These are phyloP conservation scores for Epinotia demarniana DNA, from an alignment of 2,888 invertebrate species.

Conservation along the genomic window DNA sequence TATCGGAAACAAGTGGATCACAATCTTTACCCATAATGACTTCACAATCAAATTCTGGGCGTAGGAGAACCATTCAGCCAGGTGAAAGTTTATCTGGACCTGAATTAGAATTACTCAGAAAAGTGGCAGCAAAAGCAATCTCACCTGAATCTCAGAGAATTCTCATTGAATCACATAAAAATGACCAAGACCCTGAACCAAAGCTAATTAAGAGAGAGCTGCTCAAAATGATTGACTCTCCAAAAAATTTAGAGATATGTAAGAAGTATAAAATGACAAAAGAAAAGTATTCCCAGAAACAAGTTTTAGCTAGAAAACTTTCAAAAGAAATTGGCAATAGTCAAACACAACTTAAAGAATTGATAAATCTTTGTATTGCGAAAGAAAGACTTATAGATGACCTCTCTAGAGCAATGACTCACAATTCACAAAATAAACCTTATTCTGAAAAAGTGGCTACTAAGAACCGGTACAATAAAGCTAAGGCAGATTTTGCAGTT, in stretches of 20 bases:
- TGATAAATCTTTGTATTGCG: conserved; percentile 86
- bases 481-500: conserved; percentile 82
- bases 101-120: conserved; percentile 84
- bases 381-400: conserved; percentile 91
- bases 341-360: conserved; percentile 88
- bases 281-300: conserved; percentile 81
- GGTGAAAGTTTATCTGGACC: conserved; percentile 85
- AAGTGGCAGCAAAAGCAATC: conserved; percentile 85
- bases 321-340: conserved; percentile 87
- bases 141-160: conserved; percentile 83
- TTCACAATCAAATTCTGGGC: conserved; percentile 77
- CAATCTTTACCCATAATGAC: conserved; percentile 79
- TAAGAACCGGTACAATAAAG: conserved; percentile 85
- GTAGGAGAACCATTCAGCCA: conserved; percentile 86
- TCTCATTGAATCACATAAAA: conserved; percentile 83
- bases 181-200: conserved; percentile 82
- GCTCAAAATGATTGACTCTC: conserved; percentile 81
- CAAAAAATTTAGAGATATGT: conserved; percentile 78
- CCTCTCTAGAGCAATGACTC: conserved; percentile 76
- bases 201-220: conserved; percentile 81
- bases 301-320: conserved; percentile 76
- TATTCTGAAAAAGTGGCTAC: conserved; percentile 86
- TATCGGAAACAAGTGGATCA: conserved; percentile 81
- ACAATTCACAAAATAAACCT: conserved; percentile 67
- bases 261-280: conserved; percentile 83